Evolutionary conservation across 2,888 invertebrate genomes (phyloP), one percentile per base, ranked within the genome.

Genomic region (Erynnis tages): DNA sequence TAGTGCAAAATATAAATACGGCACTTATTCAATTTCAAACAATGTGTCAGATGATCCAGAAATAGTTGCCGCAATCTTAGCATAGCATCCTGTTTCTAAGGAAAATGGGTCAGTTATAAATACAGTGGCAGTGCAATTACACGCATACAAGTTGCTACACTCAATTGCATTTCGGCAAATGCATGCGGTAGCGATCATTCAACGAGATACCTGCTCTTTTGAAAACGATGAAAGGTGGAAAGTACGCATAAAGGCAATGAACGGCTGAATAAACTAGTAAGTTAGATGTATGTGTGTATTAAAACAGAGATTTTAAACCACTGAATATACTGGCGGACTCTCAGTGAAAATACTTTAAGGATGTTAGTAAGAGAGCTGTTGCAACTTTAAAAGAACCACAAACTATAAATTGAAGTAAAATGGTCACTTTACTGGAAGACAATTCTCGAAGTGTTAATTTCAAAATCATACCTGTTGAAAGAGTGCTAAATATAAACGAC

Each of bases 41-140:
- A 63, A 61, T 55, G 59, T 59, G 56, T 54, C 60, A 58, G 57
- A 52, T 49, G 56, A 58, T 61, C 53, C 59, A 17, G 53, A 58
- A 61, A 62, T 62, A 63, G 58, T 57, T 19, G 38, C 48, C 55
- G 57, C 56, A 56, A 56, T 71, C 62, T 65, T 52, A 58, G 56
- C 55, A 60, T 62, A 61, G 60, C 67, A 73, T 75, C 73, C 74
- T 73, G 76, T 63, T 69, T 61, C 61, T 63, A 59, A 49, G 59
- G 66, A 67, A 78, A 75, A 70, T 67, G 58, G 73, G 77, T 75
- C 77, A 76, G 71, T 67, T 71, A 73, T 71, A 71, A 72, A 66
- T 66, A 63, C 37, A 30, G 52, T 17, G 7, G 27, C 34, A 38
- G 44, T 52, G 29, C 52, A 44, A 52, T 52, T 52, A 29, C 44